These are phyloP conservation scores for Lophura nycthemera DNA, from an alignment of 2,113 vertebrate genomes.

Conservation along the genomic window DNA sequence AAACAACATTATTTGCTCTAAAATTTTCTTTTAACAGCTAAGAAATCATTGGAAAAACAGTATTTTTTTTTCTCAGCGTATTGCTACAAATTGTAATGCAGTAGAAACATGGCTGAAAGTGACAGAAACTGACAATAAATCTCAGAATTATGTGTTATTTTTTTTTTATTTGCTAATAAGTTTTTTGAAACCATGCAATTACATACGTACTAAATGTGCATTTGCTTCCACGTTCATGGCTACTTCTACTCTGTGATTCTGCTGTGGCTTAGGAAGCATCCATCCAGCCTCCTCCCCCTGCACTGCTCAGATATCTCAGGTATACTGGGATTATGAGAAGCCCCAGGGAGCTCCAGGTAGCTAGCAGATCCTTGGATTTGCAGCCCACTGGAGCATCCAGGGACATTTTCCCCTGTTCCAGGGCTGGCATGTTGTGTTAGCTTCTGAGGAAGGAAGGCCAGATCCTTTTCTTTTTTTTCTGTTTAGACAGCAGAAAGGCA, in stretches of 20 bases:
- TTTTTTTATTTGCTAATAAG: background rate
- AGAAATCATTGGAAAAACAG: background rate
- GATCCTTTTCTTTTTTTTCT: background rate
- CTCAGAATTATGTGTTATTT: background rate
- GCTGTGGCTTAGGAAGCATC: background rate
- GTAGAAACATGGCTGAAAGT: background rate
- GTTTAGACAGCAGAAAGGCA: slow-evolving; percentile 7
- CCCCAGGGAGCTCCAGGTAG: background rate
- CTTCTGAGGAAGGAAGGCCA: background rate
- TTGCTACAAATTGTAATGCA: background rate
- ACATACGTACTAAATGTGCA: background rate
- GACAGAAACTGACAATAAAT: background rate
- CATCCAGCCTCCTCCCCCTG: background rate
- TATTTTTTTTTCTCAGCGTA: background rate
- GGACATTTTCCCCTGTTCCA: background rate
- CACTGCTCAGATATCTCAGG: background rate
- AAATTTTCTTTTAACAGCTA: slow-evolving; percentile 10
- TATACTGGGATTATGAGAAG: background rate
- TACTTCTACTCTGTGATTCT: background rate
- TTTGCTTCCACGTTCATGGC: background rate
- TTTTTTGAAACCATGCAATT: background rate
- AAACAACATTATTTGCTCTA: background rate
- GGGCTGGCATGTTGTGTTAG: background rate
- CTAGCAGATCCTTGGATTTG: background rate
- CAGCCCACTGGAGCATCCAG: background rate